Percentiles rank a stretch among this genome's conserved stretches.
These are phyloP conservation scores for Pantala flavescens DNA, from an alignment of 1,140 invertebrate species.

Conservation along the genomic window DNA sequence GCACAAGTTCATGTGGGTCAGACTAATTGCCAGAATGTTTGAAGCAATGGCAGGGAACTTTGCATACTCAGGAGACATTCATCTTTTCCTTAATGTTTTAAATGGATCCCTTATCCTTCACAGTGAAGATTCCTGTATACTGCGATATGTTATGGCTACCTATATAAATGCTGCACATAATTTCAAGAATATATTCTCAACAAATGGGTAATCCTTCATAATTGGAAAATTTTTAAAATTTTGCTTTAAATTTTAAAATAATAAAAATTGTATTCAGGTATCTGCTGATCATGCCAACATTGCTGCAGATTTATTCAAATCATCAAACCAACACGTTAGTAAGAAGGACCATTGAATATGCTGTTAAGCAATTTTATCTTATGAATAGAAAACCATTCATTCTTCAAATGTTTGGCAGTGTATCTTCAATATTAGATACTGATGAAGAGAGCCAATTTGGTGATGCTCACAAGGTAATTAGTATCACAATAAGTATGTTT, in stretches of 20 bases:
- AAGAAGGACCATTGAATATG: conserved; percentile 91
- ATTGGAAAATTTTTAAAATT: conserved; percentile 16
- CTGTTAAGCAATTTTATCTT: conserved; percentile 96
- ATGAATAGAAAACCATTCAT: conserved; percentile 98
- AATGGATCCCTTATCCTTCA: conserved; percentile 95
- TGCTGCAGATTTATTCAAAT: conserved; percentile 92
- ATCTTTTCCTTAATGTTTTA: conserved; percentile 93
- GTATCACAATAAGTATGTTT: conserved; percentile 18
- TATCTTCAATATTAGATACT: conserved; percentile 90
- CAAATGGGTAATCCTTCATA: conserved; percentile 63
- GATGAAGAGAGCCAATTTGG: conserved; percentile 77
- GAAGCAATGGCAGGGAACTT: conserved; percentile 98
- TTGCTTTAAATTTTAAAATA: conserved; percentile 18
- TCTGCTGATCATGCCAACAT: conserved; percentile 92
- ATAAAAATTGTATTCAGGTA: conserved; percentile 50
- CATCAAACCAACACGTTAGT: conserved; percentile 95
- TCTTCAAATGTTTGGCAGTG: conserved; percentile 96
- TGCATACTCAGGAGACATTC: conserved; percentile 93
- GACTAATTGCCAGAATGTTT: conserved; percentile 93
- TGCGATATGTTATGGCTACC: conserved; percentile 91
- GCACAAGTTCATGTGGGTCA: conserved; percentile 98
- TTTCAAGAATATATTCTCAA: conserved; percentile 98
- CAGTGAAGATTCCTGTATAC: conserved; percentile 90
- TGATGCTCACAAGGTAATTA: conserved; percentile 73
- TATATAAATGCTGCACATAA: conserved; percentile 96